These are phyloP conservation scores for Anableps anableps DNA, from an alignment of 2,797 vertebrate genomes.

Conservation along the genomic window DNA sequence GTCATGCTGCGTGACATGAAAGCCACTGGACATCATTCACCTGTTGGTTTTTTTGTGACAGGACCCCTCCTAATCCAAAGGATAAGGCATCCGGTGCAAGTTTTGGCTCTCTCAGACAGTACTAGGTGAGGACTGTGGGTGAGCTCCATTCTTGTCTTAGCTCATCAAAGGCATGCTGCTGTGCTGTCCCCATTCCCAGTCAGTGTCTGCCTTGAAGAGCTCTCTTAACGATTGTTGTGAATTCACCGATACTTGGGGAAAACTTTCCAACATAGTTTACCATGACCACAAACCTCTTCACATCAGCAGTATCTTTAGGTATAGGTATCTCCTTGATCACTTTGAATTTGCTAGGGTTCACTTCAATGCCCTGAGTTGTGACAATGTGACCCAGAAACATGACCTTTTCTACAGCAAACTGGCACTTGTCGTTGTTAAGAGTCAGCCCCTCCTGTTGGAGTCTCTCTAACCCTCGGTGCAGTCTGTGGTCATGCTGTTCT, in stretches of 20 bases:
- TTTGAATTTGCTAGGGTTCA: constrained; percentile 5
- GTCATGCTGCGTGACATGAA: constrained; percentile 10
- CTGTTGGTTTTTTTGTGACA: not conserved
- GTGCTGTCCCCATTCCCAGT: not conserved
- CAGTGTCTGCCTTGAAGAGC: not conserved
- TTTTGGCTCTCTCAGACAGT: not conserved
- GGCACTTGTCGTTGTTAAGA: constrained; percentile 10
- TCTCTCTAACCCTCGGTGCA: not conserved
- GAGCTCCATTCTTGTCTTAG: too few relatives aligned
- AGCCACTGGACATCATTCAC: not conserved
- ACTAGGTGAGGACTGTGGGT: not conserved
- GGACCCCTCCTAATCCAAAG: not conserved
- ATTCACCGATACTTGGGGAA: not conserved
- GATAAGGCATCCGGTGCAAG: constrained; percentile 1
- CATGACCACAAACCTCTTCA: constrained; percentile 7
- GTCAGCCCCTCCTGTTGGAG: constrained; percentile 7
- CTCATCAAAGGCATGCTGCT: not conserved
- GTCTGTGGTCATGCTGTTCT: constrained; percentile 6
- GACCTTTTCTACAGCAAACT: constrained; percentile 3
- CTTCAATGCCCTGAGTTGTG: not conserved
- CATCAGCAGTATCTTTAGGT: constrained; percentile 7
- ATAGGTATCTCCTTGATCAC: constrained; percentile 1
- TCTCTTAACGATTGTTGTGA: constrained; percentile 4
- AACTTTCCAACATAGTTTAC: constrained; percentile 13
- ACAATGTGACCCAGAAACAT: not conserved